These are phyloP conservation scores for Belonocnema kinseyi DNA, from an alignment of 1,140 invertebrate genomes.

Conservation along the genomic window DNA sequence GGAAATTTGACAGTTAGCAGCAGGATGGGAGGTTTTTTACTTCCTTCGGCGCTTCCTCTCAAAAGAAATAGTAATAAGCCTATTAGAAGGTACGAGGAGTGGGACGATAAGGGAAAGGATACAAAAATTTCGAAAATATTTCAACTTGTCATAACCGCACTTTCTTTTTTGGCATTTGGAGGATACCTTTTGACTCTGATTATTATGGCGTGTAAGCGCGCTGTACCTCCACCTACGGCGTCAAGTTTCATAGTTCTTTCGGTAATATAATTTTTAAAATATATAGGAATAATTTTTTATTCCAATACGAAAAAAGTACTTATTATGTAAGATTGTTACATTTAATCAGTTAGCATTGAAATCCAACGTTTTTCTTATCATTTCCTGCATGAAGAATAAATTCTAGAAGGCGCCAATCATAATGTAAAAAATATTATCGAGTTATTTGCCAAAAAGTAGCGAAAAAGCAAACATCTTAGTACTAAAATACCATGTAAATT, in stretches of 20 bases:
- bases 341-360: too few species aligned
- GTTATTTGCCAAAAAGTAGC: too few species aligned
- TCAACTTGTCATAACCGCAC: slow-evolving; percentile 82
- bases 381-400: too few species aligned
- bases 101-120: slow-evolving; percentile 72
- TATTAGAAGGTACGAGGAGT: slow-evolving; percentile 73
- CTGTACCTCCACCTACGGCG: slow-evolving; percentile 44
- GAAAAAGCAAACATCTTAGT: too few species aligned
- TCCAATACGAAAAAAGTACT: not conserved
- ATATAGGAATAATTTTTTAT: slow-evolving; percentile 29
- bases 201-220: slow-evolving; percentile 81
- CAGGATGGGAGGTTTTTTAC: slow-evolving; percentile 44
- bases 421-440: too few species aligned
- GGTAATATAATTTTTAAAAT: slow-evolving; percentile 55
- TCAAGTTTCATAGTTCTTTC: slow-evolving; percentile 68
- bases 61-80: slow-evolving; percentile 52
- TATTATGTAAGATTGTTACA: too few species aligned
- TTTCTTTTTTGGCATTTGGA: slow-evolving; percentile 87
- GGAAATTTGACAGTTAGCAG: slow-evolving; percentile 30
- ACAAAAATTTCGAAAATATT: slow-evolving; percentile 81
- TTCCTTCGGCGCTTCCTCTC: slow-evolving; percentile 53
- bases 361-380: too few species aligned
- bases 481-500: too few species aligned
- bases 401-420: too few species aligned
- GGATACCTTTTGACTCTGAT: slow-evolving; percentile 86